Conservation (phyloP, 2,888 invertebrate species). For the Heliconius hortense region DNA sequence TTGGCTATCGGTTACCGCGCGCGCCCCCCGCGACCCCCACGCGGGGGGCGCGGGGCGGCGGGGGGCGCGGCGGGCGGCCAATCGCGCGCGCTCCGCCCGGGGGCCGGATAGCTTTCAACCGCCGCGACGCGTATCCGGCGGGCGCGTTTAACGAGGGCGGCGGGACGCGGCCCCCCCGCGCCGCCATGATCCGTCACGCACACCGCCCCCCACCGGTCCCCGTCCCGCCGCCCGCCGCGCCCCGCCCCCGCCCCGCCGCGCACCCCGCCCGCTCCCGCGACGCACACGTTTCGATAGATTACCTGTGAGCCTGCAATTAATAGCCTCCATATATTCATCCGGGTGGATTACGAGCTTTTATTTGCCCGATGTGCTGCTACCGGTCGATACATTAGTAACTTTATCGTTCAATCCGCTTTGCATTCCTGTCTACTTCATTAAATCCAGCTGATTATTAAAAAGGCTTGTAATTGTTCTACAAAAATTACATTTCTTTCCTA, state of each 20-base stretch:
- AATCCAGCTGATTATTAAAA: constrained; percentile 26
- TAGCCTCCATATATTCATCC: constrained; percentile 75
- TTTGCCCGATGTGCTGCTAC: constrained; percentile 58
- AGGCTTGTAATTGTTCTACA: constrained; percentile 21
- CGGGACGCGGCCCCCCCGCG: constrained; percentile 74
- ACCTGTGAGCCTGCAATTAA: constrained; percentile 79
- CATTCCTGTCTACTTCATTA: constrained; percentile 35
- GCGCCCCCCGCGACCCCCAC: constrained; percentile 45
- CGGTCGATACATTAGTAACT: constrained; percentile 55
- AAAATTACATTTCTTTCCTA: constrained; percentile 13
- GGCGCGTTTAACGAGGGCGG: constrained; percentile 78
- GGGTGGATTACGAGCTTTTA: constrained; percentile 72
- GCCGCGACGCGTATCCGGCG: constrained; percentile 73
- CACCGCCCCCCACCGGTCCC: constrained; percentile 56
- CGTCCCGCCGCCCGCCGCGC: constrained; percentile 53
- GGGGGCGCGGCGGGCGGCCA: constrained; percentile 68
- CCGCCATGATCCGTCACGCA: constrained; percentile 80
- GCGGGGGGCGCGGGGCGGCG: constrained; percentile 33
- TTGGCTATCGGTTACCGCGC: constrained; percentile 75
- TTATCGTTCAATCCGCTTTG: constrained; percentile 40
- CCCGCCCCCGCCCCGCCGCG: constrained; percentile 48
- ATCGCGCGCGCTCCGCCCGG: constrained; percentile 61
- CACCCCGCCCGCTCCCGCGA: constrained; percentile 61
- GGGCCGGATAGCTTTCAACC: constrained; percentile 75
- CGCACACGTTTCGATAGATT: constrained; percentile 66